A percentile compares a stretch with the other conserved stretches of the same genome.
Conservation (phyloP, 2,113 vertebrate genomes). For the Gallinago jamesoni region DNA sequence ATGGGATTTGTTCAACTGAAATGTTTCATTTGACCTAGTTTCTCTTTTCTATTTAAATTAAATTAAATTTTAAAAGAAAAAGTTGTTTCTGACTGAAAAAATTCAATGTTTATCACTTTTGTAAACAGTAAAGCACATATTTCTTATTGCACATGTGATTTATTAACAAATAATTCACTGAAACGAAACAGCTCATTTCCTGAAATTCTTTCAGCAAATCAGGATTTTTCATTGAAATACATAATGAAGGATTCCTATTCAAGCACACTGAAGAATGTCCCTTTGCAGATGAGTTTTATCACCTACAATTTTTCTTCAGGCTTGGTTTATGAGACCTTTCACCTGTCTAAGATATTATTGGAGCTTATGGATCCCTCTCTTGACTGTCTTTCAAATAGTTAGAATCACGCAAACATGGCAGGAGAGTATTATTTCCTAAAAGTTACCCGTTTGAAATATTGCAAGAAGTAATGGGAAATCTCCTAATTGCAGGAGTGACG, state of each 20-base stretch:
- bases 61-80: not conserved
- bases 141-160: not conserved
- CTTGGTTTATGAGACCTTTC: not conserved
- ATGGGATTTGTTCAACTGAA: not conserved
- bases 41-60: not conserved
- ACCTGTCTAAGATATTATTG: not conserved
- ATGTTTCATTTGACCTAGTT: not conserved
- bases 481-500: not conserved
- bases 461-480: not conserved
- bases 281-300: not conserved
- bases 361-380: not conserved
- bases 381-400: not conserved
- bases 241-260: not conserved
- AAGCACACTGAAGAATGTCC: not conserved
- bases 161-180: not conserved
- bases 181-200: not conserved
- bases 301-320: not conserved
- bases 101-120: not conserved
- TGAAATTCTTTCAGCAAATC: not conserved
- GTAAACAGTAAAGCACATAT: not conserved
- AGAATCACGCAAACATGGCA: not conserved
- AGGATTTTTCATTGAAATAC: not conserved
- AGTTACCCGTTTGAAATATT: not conserved
- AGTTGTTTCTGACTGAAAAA: not conserved
- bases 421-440: not conserved